Base-by-base conservation (phyloP, 2,797 vertebrate species). In the Tragopan temminckii region DNA sequence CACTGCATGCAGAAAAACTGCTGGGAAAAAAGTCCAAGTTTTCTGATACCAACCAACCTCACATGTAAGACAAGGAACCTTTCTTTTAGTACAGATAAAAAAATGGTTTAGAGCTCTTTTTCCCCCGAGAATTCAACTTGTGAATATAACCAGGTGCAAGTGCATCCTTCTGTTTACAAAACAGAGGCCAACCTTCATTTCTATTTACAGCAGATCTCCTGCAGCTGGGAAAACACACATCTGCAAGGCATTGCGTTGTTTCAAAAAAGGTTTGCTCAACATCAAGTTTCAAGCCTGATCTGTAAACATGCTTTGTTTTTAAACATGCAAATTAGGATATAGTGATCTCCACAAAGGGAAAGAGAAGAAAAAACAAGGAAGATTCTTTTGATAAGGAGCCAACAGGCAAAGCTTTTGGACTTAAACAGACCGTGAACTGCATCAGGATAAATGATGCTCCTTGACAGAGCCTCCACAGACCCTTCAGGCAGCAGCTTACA, bases 311-410 rank as follows among this genome's bases (percentile, higher is more conserved):
- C 86, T 84, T 46, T 40, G 16, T 10, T 84, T 38, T 77, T 25
- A 46, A 85, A 84, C 79, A 67, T 84, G 93, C 93, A 80, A 61
- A 87, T 71, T 7, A 80, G 59, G 50, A 58, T 29, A 63, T 0
- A 94, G 74, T 58, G 31, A 42, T 85, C 72, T 45, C 69, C 87
- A 89, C n/a, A 74, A 63, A 33, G n/a, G 7, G n/a, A 23, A 57
- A n/a, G 53, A 53, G 17, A 18, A 62, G 27, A 50, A 36, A 36
- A 48, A 42, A 5, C 5, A 33, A n/a, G 25, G 64, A 35, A 12
- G 36, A 33, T 18, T 33, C 27, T 35, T 36, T 35, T 36, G 55
- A 45, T n/a, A 67, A 11, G 0, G 29, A 82, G 66, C 57, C 55
- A 72, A 35, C 57, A 46, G 79, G 75, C 61, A 81, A 64, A 82